Evolutionary conservation across 2,888 invertebrate species (phyloP).

Genomic region (Cheilosia soror): DNA sequence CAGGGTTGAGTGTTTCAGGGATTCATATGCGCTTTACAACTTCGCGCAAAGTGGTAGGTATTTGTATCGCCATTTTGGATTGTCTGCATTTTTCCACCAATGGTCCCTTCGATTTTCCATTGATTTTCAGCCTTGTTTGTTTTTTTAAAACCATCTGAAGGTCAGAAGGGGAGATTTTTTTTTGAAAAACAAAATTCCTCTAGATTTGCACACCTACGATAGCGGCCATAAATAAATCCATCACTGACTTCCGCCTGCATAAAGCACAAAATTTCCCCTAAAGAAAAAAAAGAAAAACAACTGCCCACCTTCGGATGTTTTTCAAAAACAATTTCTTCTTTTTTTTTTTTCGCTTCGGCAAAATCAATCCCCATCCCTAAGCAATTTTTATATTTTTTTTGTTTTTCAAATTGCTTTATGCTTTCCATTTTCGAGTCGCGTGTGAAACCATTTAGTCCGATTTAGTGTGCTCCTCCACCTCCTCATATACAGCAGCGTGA

Average conservation of each 20-base stretch:
- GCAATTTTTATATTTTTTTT: not conserved
- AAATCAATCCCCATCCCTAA: conserved; percentile 18
- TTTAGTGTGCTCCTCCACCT: conserved; percentile 44
- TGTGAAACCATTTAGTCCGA: conserved; percentile 71
- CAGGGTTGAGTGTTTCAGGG: no score
- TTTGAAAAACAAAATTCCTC: conserved; percentile 48
- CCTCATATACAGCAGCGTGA: conserved; percentile 26
- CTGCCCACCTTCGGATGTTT: conserved; percentile 45
- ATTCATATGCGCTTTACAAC: no score
- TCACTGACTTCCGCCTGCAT: conserved; percentile 68
- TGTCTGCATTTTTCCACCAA: no score
- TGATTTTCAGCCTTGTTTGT: no score
- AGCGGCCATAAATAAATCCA: conserved; percentile 67
- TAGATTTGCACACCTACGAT: conserved; percentile 62
- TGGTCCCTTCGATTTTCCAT: no score
- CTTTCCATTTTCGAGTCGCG: conserved; percentile 71
- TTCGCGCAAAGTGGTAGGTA: no score
- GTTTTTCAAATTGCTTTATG: conserved; percentile 61
- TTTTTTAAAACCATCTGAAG: not conserved
- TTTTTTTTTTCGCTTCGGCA: conserved; percentile 26
- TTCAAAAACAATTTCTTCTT: conserved; percentile 26
- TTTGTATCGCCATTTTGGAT: no score
- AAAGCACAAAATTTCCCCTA: conserved; percentile 37
- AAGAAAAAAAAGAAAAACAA: conserved; percentile 2
- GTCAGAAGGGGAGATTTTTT: not conserved